A percentile compares a stretch with the other conserved stretches of the same genome.
Evolutionary conservation across 2,113 vertebrate species (phyloP).

Genomic region (Plecturocebus donacophilus): DNA sequence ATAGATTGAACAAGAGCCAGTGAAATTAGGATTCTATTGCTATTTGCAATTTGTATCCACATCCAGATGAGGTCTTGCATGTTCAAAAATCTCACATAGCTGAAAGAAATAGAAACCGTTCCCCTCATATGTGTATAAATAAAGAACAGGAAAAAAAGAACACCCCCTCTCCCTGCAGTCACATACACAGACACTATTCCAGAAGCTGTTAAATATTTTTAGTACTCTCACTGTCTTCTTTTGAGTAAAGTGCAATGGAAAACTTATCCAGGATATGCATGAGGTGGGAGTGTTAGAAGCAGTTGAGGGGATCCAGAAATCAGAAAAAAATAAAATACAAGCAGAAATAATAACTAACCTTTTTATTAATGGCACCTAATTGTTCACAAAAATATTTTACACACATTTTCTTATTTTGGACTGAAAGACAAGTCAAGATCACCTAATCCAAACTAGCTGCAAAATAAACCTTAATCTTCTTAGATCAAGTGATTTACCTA

Average conservation of each 20-base stretch:
- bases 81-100: slow-evolving; percentile 31
- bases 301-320: background rate
- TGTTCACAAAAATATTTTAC: background rate
- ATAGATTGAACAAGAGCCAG: background rate
- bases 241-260: background rate
- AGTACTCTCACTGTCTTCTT: background rate
- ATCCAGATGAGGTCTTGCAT: background rate
- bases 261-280: slow-evolving; percentile 21
- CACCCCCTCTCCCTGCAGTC: too few relatives aligned
- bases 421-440: background rate
- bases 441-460: background rate
- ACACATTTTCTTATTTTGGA: background rate
- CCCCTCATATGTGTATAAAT: background rate
- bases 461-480: background rate
- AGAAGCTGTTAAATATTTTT: slow-evolving; percentile 14
- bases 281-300: background rate
- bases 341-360: background rate
- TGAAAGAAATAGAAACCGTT: background rate
- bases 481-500: background rate
- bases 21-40: background rate
- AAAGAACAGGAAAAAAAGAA: background rate
- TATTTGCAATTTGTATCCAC: background rate
- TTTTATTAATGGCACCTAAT: background rate
- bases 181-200: background rate
- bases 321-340: background rate